Evolutionary conservation across 2,888 invertebrate species (phyloP), one percentile per base, ranked within the genome.

Genomic region (Lasioglossum villosulum): DNA sequence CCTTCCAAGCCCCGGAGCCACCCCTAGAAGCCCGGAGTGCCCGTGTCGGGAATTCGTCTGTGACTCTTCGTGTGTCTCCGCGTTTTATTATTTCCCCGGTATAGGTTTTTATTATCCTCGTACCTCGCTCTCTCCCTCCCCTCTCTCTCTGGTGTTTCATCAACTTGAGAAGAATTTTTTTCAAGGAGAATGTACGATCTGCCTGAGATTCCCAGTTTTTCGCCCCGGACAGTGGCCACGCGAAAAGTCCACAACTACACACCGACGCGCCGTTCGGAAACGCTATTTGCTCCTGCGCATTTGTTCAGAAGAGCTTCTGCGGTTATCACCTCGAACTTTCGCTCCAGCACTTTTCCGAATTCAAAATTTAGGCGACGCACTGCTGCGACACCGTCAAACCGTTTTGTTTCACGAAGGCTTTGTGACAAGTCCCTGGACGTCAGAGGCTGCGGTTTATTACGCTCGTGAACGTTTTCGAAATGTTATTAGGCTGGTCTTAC

Each of bases 21-120:
- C 56, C 56, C n/a, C 12, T 0, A 12, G n/a, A 56, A 56, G 70
- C 42, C 70, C 59, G 68, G 27, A 42, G 68, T 68, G n/a, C 39
- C 45, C 19, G 42, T 73, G 34, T 66, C 75, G 73, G 30, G 83
- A 83, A 83, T 77, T 78, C 83, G 72, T 77, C 48, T 70, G 59
- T 42, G 74, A 59, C 66, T 42, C 27, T 37, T 76, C 75, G 52
- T 19, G 52, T 23, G 56, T 68, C 56, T 74, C 78, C 78, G 84
- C 70, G 85, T 84, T 84, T 84, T 74, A 84, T 74, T 84, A 39
- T 63, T 48, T 42, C 27, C 48, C 27, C 39, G 37, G 39, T 45
- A 27, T 74, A 39, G 59, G 14, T 84, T 84, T 84, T 84, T 78
- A 84, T 84, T 68, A 70, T 39, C 42, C 39, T 70, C 39, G 70